Conservation (phyloP, 1,140 invertebrate species). For the Hylyphantes graminicola region DNA sequence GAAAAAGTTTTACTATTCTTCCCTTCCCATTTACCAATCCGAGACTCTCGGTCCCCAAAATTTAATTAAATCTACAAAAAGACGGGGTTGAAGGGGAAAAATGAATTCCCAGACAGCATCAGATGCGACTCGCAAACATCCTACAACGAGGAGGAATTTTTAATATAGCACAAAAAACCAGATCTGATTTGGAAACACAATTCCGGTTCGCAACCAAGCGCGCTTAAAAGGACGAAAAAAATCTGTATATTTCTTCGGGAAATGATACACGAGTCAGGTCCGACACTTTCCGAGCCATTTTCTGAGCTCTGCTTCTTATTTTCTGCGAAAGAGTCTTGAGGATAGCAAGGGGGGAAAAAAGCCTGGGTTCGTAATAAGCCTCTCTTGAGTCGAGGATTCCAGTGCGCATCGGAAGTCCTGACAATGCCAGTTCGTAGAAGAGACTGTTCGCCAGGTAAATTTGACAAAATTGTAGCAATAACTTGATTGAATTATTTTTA, state of each 20-base stretch:
- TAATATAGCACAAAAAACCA: slow-evolving; percentile 34
- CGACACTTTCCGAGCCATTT: no score
- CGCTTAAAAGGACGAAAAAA: no score
- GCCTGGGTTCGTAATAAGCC: slow-evolving; percentile 36
- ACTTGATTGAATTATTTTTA: no score
- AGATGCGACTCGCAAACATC: slow-evolving; percentile 18
- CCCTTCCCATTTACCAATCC: slow-evolving; percentile 2
- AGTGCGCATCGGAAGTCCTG: slow-evolving; percentile 45
- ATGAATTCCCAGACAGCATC: background rate
- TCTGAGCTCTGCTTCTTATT: no score
- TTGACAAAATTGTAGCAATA: no score
- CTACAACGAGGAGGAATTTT: slow-evolving; percentile 12
- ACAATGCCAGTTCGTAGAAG: slow-evolving; percentile 47
- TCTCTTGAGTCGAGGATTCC: slow-evolving; percentile 32
- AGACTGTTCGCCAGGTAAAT: background rate
- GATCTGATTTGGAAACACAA: slow-evolving; percentile 34
- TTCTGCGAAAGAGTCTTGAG: no score
- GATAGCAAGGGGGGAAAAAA: no score
- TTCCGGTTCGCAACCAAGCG: background rate
- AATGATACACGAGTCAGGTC: no score
- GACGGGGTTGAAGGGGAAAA: background rate
- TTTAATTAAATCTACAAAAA: slow-evolving; percentile 22
- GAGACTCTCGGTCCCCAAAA: slow-evolving; percentile 6
- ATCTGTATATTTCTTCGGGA: no score
- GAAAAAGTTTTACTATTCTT: slow-evolving; percentile 12